A percentile compares a stretch with the other conserved stretches of the same genome.
Evolutionary conservation across 2,113 vertebrate species (phyloP).

Genomic region (Corythornis madagascariensis): DNA sequence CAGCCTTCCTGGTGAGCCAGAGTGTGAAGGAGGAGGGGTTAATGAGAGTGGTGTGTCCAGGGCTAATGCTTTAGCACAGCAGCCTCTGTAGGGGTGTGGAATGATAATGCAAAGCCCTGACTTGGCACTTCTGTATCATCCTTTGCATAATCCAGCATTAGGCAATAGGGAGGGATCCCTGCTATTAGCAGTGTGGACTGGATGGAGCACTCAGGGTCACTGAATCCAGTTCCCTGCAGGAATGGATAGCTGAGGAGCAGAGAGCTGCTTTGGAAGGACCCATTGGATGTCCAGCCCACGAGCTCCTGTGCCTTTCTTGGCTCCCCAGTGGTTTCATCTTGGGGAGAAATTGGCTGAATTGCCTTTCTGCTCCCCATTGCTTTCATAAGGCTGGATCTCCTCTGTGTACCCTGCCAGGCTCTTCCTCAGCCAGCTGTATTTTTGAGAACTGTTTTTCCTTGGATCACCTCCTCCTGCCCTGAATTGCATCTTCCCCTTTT

Average conservation of each 20-base stretch:
- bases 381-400: not conserved
- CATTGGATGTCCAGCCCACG: not conserved
- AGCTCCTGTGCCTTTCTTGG: not conserved
- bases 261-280: not conserved
- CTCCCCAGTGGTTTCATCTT: not conserved
- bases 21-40: not conserved
- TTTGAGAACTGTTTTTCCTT: not conserved
- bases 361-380: not conserved
- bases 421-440: not conserved
- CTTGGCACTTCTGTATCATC: not conserved
- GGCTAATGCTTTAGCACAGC: not conserved
- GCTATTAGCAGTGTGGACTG: not conserved
- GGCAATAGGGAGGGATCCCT: not conserved
- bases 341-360: not conserved
- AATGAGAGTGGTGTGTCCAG: not conserved
- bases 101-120: constrained; percentile 43
- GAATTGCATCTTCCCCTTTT: not conserved
- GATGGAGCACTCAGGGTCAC: not conserved
- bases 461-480: not conserved
- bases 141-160: constrained; percentile 44
- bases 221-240: not conserved
- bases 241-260: not conserved
- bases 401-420: not conserved
- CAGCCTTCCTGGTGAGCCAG: not conserved
- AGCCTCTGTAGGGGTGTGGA: constrained; percentile 13